Conservation (phyloP, 2,888 invertebrate species). For the Chaitophorus viminalis region DNA sequence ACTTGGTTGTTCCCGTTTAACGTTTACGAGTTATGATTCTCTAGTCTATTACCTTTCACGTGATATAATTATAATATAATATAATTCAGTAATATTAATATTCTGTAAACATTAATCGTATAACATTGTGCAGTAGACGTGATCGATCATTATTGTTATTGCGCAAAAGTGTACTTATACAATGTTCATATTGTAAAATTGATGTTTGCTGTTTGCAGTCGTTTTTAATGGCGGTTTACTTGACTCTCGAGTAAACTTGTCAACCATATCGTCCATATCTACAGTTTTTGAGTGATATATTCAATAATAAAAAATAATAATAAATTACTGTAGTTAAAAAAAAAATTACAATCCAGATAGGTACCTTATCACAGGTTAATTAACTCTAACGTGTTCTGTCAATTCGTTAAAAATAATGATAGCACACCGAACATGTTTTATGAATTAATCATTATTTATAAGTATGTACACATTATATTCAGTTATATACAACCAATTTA, state of each 20-base stretch:
- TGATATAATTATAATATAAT: neutral
- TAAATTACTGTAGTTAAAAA: neutral
- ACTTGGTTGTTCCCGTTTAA: too few relatives aligned
- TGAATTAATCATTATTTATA: constrained; percentile 30
- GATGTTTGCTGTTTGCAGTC: neutral
- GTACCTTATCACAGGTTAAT: constrained; percentile 7
- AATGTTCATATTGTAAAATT: neutral
- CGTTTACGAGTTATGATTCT: too few relatives aligned
- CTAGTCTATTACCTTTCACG: too few relatives aligned
- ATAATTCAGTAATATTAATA: neutral
- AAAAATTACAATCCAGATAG: neutral
- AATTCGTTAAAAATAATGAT: constrained; percentile 36
- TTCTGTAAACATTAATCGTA: neutral
- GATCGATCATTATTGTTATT: neutral
- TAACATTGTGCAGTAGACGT: neutral
- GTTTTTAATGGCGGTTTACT: neutral
- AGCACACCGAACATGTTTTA: neutral
- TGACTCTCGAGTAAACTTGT: constrained; percentile 18
- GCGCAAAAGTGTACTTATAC: neutral
- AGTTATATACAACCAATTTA: neutral
- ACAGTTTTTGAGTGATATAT: neutral
- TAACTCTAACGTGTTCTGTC: constrained; percentile 20
- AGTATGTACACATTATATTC: neutral
- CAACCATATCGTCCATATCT: too few relatives aligned
- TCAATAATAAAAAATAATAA: neutral